phyloP scores from a whole-genome alignment of 30 jellyfish, hydroid and myxozoan genomes.

The Aurelia sp. region DNA sequence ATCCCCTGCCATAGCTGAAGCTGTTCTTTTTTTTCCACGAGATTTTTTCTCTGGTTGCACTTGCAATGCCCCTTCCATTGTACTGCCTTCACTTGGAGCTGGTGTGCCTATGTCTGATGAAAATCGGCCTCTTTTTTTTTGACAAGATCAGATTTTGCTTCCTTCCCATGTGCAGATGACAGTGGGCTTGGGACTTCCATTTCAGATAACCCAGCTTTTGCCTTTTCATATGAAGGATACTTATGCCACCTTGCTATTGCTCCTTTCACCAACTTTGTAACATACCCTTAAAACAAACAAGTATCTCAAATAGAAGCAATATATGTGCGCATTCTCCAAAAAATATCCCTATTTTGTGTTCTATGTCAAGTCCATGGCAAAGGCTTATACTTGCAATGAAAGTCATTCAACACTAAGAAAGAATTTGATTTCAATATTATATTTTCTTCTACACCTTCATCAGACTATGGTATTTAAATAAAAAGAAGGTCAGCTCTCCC shows the following conservation, averaged over 20 bases:
- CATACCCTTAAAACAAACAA: not conserved
- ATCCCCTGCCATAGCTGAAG: no score
- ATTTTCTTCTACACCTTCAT: no score
- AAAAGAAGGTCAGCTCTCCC: no score
- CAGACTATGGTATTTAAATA: no score
- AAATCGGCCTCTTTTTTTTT: not conserved
- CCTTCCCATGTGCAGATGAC: not conserved
- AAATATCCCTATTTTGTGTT: no score
- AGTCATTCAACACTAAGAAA: no score
- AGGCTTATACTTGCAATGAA: no score
- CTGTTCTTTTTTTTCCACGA: not conserved
- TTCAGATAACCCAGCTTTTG: not conserved
- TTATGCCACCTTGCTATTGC: not conserved
- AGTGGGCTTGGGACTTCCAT: constrained; percentile 11
- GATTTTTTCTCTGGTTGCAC: not conserved
- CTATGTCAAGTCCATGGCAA: no score
- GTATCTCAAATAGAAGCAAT: not conserved
- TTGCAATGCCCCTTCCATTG: not conserved
- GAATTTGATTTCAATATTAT: no score
- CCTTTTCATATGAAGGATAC: constrained; percentile 4
- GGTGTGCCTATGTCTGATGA: not conserved
- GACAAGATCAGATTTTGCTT: not conserved
- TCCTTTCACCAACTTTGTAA: not conserved
- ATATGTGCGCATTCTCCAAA: no score
- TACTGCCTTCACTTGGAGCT: not conserved